Percentiles rank a stretch among this genome's conserved stretches.
phyloP scores from a whole-genome alignment of 37 sponge, comb jelly and placozoan species.

The Lycopodina hypogea region DNA sequence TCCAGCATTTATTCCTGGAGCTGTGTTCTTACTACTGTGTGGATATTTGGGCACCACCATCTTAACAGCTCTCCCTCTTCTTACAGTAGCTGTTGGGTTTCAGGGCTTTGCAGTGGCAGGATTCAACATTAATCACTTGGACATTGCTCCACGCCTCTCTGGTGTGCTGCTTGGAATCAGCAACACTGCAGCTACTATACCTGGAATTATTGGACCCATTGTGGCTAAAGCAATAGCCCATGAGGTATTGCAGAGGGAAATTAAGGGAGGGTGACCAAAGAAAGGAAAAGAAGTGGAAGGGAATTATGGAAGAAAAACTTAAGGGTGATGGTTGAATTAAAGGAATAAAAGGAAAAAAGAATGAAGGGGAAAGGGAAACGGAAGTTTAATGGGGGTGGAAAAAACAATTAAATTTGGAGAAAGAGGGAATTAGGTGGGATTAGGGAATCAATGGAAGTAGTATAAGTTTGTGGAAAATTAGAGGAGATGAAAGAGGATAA shows the following conservation, averaged over 20 bases:
- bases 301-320: not conserved
- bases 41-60: conserved; percentile 66
- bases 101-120: conserved; percentile 59
- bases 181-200: conserved; percentile 74
- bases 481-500: too few relatives aligned
- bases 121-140: conserved; percentile 70
- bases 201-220: conserved; percentile 78
- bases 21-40: conserved; percentile 63
- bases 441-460: too few relatives aligned
- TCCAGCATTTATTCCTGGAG: conserved; percentile 53
- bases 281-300: not conserved
- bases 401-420: too few relatives aligned
- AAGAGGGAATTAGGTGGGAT: too few relatives aligned
- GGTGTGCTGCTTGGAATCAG: conserved; percentile 91
- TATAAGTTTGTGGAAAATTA: too few relatives aligned
- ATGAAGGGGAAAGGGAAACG: too few relatives aligned
- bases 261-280: not conserved
- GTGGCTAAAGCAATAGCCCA: conserved; percentile 74
- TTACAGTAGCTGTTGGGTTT: conserved; percentile 57
- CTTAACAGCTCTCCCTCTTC: conserved; percentile 44
- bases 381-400: too few relatives aligned
- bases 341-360: too few relatives aligned
- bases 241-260: conserved; percentile 40
- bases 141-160: conserved; percentile 81
- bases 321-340: not conserved